phyloP scores from a whole-genome alignment of 2,113 vertebrate genomes.

The Chaetorhynchus papuensis region DNA sequence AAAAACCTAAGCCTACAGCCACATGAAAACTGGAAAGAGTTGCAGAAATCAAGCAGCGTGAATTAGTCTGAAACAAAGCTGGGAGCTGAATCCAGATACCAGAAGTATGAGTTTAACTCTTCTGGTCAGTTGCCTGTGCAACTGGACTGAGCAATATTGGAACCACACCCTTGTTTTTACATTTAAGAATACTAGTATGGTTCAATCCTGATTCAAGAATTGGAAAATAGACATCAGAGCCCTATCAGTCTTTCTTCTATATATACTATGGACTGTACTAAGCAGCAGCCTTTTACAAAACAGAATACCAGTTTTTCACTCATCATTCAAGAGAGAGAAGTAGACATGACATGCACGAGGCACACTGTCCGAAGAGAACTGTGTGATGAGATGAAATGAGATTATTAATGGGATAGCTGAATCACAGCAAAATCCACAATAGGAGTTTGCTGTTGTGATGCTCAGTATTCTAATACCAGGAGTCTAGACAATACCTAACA shows the following conservation, averaged over 20 bases:
- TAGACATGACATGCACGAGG: fast-evolving
- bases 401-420: background rate
- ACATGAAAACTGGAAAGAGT: background rate
- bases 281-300: background rate
- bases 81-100: background rate
- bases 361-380: background rate
- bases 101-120: background rate
- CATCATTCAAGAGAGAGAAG: background rate
- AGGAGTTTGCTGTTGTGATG: background rate
- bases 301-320: background rate
- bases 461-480: background rate
- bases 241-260: background rate
- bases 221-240: background rate
- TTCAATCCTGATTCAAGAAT: background rate
- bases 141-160: background rate
- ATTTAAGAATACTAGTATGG: background rate
- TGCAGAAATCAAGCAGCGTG: background rate
- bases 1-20: background rate
- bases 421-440: background rate
- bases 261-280: background rate
- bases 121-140: background rate
- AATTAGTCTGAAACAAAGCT: background rate
- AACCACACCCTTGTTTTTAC: background rate
- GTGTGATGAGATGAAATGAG: background rate
- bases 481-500: background rate